Evolutionary conservation across 2,888 invertebrate species (phyloP), one percentile per base, ranked within the genome.

Genomic region (Macrophya alboannulata): DNA sequence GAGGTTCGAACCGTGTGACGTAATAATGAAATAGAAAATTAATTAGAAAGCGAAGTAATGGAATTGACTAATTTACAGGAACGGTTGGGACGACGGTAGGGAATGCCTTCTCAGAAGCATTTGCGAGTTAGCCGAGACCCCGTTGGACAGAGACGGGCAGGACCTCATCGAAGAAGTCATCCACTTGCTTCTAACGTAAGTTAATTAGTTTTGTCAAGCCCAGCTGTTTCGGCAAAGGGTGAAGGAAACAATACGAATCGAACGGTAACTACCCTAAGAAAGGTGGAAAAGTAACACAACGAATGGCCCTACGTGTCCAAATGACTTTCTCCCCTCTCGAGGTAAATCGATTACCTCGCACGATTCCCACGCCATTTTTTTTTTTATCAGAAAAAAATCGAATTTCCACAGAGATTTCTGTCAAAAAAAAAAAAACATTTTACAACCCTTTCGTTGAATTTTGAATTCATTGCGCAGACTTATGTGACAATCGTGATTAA

Each of bases 151-250:
- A 86, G 94, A 95, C 89, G 95, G 95, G 90, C 96, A 96, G 31
- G 93, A 97, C 65, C 90, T 97, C 84, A 96, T 97, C 43, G 96
- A 96, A 86, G 97, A 97, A 92, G 93, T 97, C 65, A 93, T 96
- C 62, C 95, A 95, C 86, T 95, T 96, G 89, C 93, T 96, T 40
- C 94, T 97, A 76, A 96, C 96, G 97, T 97, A 93, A 95, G 96
- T 94, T 82, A 86, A 85, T 84, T 85, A 85, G 59, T 31, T 84
- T 84, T 62, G 85, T 76, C 62, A 84, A 74, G 48, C 40, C 74
- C 85, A 65, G 59, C 85, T 74, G 83, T 40, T 31, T 45, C 62
- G 48, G 21, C 15, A 51, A 68, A 79, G 79, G 79, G 43, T 65
- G 68, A 62, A 76, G 0, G 62, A 37, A 62, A 85, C 62, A 62